phyloP scores from a whole-genome alignment of 64 coral and sea anemone species.

The Exaiptasia diaphana region DNA sequence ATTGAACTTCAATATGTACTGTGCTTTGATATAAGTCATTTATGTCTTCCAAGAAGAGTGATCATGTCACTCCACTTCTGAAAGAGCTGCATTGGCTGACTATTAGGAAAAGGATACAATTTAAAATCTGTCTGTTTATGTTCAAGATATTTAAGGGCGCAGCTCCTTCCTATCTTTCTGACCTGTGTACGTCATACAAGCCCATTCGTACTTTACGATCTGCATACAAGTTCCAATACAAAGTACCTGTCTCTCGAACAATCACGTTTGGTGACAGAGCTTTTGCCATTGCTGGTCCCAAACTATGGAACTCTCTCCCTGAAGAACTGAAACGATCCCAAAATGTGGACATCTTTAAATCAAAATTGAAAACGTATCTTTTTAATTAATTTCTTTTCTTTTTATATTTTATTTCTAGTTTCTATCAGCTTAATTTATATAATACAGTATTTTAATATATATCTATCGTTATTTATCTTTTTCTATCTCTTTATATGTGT shows the following conservation, averaged over 20 bases:
- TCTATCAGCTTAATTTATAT: too few species aligned
- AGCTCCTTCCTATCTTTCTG: too few species aligned
- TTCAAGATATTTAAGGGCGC: too few species aligned
- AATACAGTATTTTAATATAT: not conserved
- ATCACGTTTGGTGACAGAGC: not conserved
- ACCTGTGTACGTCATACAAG: too few species aligned
- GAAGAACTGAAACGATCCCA: not conserved
- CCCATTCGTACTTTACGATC: conserved; percentile 1
- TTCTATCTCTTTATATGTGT: not conserved
- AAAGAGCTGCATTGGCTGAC: too few species aligned
- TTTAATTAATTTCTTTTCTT: not conserved
- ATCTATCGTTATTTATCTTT: not conserved
- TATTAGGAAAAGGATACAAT: too few species aligned
- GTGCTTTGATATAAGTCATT: too few species aligned
- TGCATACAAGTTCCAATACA: not conserved
- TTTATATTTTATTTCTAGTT: too few species aligned
- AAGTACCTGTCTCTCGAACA: not conserved
- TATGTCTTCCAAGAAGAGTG: too few species aligned
- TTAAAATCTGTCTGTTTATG: too few species aligned
- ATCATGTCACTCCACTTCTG: too few species aligned
- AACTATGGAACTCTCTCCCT: conserved; percentile 17
- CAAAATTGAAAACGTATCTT: conserved; percentile 13
- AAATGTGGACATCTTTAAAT: conserved; percentile 15
- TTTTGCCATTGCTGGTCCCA: conserved; percentile 14
- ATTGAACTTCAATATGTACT: too few species aligned